Conservation (phyloP, 2,113 vertebrate species). For the Xenopus borealis region DNA sequence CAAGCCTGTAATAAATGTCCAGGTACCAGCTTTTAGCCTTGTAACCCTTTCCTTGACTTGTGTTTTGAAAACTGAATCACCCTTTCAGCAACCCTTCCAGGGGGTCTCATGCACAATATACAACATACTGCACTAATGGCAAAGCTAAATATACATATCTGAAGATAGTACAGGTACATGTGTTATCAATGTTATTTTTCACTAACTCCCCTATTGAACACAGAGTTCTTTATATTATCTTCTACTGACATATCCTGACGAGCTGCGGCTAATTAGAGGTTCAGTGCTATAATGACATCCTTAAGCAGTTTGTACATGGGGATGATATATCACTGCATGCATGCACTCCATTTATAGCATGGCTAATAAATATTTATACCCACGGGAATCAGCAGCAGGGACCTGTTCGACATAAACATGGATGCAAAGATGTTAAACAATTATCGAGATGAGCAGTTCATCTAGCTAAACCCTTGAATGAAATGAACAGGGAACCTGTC, state of each 20-base stretch:
- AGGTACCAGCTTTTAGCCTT: too few species aligned
- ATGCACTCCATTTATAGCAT: background rate
- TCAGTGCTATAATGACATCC: background rate
- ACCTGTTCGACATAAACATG: background rate
- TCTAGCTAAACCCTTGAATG: too few species aligned
- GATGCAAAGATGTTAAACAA: background rate
- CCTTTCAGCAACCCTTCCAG: too few species aligned
- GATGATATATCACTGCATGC: background rate
- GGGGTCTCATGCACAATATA: too few species aligned
- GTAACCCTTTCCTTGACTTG: too few species aligned
- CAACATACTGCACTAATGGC: too few species aligned
- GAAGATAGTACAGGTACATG: too few species aligned
- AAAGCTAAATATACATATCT: too few species aligned
- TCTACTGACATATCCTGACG: background rate
- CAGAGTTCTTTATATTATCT: background rate
- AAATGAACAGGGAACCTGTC: too few species aligned
- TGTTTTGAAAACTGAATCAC: too few species aligned
- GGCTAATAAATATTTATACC: constrained; percentile 7
- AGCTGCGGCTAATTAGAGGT: background rate
- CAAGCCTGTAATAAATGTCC: too few species aligned
- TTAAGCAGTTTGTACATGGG: background rate
- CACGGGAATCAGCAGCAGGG: background rate
- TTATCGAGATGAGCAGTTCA: too few species aligned
- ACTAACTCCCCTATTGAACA: background rate
- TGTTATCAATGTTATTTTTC: background rate